Base-by-base conservation (phyloP, 2,888 invertebrate genomes). In the Tineola bisselliella region DNA sequence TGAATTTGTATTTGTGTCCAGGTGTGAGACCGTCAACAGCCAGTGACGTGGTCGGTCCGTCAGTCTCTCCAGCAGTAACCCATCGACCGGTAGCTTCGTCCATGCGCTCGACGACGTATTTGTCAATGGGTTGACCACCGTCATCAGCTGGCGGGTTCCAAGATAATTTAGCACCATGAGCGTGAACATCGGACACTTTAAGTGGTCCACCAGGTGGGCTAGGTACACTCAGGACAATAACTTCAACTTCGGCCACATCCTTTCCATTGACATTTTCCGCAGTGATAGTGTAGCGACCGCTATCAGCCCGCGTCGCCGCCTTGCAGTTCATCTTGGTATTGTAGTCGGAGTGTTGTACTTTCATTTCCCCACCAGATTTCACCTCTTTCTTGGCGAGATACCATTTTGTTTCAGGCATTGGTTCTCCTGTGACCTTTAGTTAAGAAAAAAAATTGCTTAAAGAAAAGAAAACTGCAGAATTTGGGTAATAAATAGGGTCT, bases 1-100 rank as follows among this genome's bases (percentile, higher is more conserved):
- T 89, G 90, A 99, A 99, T 87, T 98, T 98, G 87, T 99, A 99
- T 77, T 96, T 97, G 73, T 98, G 97, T 66, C 96, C 97, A 0
- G 97, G 97, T 44, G 90, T 91, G 0, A 99, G 88, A 0, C 95
- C 96, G 61, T 96, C 95, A 0, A 98, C 91, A 1, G 92, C 88
- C 0, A 95, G 75, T 59, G 82, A 89, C 11, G 96, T 97, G 64
- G 88, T 87, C 0, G 95, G 94, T 0, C 96, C 96, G 71, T 93
- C 92, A 1, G 97, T 96, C 84, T 98, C 97, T 0, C 96, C 97
- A 19, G 96, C 96, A 62, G 92, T 94, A 25, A 95, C 93, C 97
- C 98, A 98, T 44, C 97, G 89, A n/a, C 95, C 96, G 1, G 94
- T 93, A 44, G 92, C 92, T 80, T 96, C 96, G 77, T 98, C 98